Evolutionary conservation across 2,888 invertebrate species (phyloP).

Genomic region (Ferdinandea cuprea): DNA sequence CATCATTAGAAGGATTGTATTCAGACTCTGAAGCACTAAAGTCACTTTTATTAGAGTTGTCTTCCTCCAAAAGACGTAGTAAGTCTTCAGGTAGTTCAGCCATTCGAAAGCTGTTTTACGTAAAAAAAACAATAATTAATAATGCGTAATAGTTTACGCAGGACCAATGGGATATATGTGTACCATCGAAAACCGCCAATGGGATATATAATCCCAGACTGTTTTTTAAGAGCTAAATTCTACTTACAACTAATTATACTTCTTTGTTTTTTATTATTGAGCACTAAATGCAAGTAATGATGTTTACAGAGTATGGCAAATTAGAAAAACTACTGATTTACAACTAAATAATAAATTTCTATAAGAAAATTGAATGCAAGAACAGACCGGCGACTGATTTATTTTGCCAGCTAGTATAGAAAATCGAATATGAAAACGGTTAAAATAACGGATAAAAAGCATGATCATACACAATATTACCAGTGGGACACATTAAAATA

Average conservation of each 20-base stretch:
- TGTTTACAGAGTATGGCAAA: neutral
- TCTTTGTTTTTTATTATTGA: conserved; percentile 6
- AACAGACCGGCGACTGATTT: conserved; percentile 22
- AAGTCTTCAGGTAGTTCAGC: conserved; percentile 8
- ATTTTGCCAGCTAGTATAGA: conserved; percentile 2
- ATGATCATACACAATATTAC: conserved; percentile 1
- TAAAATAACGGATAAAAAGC: conserved; percentile 17
- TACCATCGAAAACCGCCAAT: conserved; percentile 19
- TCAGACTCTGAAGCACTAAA: conserved; percentile 20
- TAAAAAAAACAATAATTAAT: neutral
- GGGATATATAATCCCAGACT: conserved; percentile 15
- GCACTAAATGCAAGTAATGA: neutral
- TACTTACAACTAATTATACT: conserved; percentile 13
- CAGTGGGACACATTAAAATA: conserved; percentile 18
- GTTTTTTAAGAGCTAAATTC: conserved; percentile 18
- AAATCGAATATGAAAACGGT: neutral
- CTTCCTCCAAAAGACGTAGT: conserved; percentile 10
- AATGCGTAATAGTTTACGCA: neutral
- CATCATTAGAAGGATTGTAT: conserved; percentile 17
- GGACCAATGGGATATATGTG: conserved; percentile 12
- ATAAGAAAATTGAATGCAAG: conserved; percentile 12
- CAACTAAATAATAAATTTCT: conserved; percentile 4
- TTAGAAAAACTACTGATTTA: conserved; percentile 6
- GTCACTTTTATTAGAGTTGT: neutral
- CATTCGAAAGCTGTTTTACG: conserved; percentile 11